A percentile compares a stretch with the other conserved stretches of the same genome.
Evolutionary conservation across 2,888 invertebrate species (phyloP).

Genomic region (Calliphora vomitoria): DNA sequence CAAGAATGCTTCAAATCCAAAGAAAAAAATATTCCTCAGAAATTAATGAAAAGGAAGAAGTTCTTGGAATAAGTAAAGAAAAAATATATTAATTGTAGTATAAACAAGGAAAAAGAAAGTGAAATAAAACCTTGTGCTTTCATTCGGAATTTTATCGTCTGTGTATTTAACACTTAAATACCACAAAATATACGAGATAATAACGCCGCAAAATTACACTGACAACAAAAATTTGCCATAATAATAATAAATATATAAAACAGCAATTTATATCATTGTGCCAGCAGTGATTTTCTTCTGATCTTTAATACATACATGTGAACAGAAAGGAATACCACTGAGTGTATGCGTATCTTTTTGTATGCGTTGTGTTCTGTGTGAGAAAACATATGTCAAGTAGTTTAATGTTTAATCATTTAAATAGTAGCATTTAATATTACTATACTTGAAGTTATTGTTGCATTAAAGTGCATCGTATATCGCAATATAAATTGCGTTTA

Average conservation of each 20-base stretch:
- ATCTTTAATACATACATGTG: not conserved
- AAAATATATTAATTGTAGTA: not conserved
- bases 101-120: not conserved
- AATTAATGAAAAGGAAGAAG: not conserved
- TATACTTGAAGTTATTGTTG: not conserved
- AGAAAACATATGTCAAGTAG: slow-evolving; percentile 20
- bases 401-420: slow-evolving; percentile 43
- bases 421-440: not conserved
- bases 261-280: not conserved
- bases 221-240: not conserved
- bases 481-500: not conserved
- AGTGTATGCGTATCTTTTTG: not conserved
- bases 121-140: slow-evolving; percentile 39
- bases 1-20: slow-evolving; percentile 22
- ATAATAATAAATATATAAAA: not conserved
- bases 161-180: not conserved
- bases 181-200: not conserved
- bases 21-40: slow-evolving; percentile 10
- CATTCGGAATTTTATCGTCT: not conserved
- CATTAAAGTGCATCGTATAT: not conserved
- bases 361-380: not conserved
- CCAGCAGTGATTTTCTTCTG: slow-evolving; percentile 12
- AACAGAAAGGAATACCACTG: not conserved
- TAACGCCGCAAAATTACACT: not conserved
- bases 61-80: not conserved